These are phyloP conservation scores for Merluccius polli DNA, from an alignment of 2,797 vertebrate species.

Conservation along the genomic window DNA sequence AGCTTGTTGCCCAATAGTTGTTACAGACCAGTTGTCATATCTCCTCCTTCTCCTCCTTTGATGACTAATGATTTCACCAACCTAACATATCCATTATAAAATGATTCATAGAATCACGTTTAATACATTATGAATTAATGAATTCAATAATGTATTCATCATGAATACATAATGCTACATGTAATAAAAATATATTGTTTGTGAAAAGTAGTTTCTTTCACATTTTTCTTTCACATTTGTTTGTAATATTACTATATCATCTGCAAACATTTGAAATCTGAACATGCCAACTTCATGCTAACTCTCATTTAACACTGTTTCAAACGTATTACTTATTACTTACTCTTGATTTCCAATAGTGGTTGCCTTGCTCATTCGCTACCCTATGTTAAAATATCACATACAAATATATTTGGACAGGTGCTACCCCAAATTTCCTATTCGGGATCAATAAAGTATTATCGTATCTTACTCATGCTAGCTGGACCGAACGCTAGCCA, in stretches of 20 bases:
- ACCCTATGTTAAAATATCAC: not conserved
- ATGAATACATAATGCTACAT: constrained; percentile 8
- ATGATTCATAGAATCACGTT: not conserved
- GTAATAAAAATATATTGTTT: constrained; percentile 27
- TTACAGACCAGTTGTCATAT: no score
- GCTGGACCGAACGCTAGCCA: not conserved
- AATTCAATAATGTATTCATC: constrained; percentile 12
- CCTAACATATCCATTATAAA: not conserved
- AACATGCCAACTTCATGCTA: not conserved
- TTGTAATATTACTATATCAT: constrained; percentile 42
- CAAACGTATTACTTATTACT: constrained; percentile 31
- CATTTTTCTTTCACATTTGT: constrained; percentile 69
- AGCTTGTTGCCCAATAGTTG: no score
- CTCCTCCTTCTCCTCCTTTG: no score
- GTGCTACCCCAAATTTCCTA: not conserved
- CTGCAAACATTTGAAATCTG: constrained; percentile 60
- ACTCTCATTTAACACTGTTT: constrained; percentile 6
- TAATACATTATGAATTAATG: constrained; percentile 3
- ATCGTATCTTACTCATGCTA: not conserved
- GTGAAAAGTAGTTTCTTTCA: constrained; percentile 50
- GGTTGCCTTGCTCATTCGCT: constrained; percentile 48
- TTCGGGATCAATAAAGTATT: constrained; percentile 1
- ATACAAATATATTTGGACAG: not conserved
- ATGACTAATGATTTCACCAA: no score
- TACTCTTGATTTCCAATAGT: constrained; percentile 47